Conservation (phyloP, 2,797 vertebrate species). For the Gymnothorax javanicus region DNA sequence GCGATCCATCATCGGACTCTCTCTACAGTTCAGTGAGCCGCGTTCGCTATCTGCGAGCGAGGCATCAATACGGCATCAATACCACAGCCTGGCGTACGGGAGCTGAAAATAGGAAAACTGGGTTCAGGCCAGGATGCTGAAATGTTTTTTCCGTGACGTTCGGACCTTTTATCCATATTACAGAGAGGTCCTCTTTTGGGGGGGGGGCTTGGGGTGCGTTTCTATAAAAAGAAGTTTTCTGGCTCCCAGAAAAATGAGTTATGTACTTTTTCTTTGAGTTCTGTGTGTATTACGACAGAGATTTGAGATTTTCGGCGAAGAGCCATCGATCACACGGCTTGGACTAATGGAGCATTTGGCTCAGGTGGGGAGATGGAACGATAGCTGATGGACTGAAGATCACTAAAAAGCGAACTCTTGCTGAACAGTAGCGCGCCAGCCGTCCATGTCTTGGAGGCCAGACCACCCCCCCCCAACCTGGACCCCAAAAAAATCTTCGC, state of each 20-base stretch:
- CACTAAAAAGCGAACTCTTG: background rate
- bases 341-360: constrained; percentile 51
- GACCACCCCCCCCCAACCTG: background rate
- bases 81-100: constrained; percentile 50
- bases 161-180: constrained; percentile 70
- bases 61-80: constrained; percentile 49
- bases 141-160: constrained; percentile 68
- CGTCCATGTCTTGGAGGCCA: too few species aligned
- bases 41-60: constrained; percentile 39
- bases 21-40: constrained; percentile 9
- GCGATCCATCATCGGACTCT: background rate
- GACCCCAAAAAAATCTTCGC: background rate
- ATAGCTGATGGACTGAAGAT: background rate
- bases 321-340: constrained; percentile 49
- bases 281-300: constrained; percentile 58
- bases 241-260: constrained; percentile 48
- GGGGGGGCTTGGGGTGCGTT: constrained; percentile 49
- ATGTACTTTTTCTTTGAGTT: constrained; percentile 29
- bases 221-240: constrained; percentile 73
- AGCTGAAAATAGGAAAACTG: constrained; percentile 55
- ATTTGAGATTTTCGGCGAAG: constrained; percentile 55
- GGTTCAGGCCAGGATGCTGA: constrained; percentile 55
- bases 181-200: constrained; percentile 60
- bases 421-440: background rate
- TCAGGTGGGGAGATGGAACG: constrained; percentile 43